phyloP scores from a whole-genome alignment of 2,113 vertebrate species.

The Zapornia atra region DNA sequence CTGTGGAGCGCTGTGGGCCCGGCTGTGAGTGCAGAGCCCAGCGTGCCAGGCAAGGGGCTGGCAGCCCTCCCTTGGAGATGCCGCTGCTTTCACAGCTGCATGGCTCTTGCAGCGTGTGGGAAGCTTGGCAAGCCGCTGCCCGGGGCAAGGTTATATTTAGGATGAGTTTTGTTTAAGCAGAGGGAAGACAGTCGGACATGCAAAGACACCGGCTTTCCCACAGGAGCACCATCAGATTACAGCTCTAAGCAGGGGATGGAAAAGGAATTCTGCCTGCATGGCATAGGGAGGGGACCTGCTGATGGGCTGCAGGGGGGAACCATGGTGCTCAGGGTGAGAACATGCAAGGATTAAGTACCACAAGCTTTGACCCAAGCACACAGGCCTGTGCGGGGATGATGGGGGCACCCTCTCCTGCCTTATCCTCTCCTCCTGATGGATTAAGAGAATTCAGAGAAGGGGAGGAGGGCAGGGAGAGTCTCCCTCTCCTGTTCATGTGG shows the following conservation, averaged over 20 bases:
- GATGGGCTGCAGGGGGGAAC: neutral
- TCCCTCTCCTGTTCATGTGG: neutral
- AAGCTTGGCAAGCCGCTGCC: neutral
- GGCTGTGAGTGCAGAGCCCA: neutral
- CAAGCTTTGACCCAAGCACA: neutral
- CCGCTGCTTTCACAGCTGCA: neutral
- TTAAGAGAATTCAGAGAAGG: neutral
- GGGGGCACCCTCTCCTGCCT: fast-evolving
- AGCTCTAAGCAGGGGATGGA: neutral
- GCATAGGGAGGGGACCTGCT: neutral
- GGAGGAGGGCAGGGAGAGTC: neutral
- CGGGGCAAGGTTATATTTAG: neutral
- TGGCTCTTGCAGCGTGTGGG: fast-evolving
- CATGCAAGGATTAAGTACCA: neutral
- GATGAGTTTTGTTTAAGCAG: neutral
- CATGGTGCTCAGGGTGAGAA: neutral
- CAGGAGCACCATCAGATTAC: fast-evolving
- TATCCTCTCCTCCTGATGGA: neutral
- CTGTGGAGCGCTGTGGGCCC: neutral
- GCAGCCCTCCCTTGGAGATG: fast-evolving
- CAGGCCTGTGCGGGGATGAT: neutral
- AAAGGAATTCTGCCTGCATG: neutral
- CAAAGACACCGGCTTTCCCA: neutral
- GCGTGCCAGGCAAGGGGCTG: fast-evolving
- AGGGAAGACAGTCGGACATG: neutral